Evolutionary conservation across 1,140 invertebrate genomes (phyloP), one percentile per base, ranked within the genome.

Genomic region (Linepithema humile): DNA sequence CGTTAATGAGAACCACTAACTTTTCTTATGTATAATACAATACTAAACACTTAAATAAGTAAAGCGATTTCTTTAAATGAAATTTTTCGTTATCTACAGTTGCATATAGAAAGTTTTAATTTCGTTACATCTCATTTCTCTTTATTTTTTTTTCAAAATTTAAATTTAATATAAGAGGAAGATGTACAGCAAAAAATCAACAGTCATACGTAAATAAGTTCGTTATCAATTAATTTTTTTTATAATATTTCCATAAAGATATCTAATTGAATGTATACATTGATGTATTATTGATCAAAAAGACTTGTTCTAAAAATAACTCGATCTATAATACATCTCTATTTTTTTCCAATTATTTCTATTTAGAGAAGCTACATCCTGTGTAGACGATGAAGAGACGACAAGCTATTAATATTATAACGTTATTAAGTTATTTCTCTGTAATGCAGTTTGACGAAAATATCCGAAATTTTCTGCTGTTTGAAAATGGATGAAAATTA

Each of bases 21-120:
- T 57, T 10, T 45, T 59, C 78, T 82, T 60, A 60, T 72, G 26
- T 20, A 35, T 48, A 64, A 75, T 80, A 53, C 64, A 80, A 35
- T 74, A 38, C 12, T n/a, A 3, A 60, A 53, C 29, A 59, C 60
- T 74, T 45, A 40, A 17, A 17, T 48, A 29, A 38, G 20, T 60
- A 70, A 80, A 70, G 48, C 12, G 55, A 32, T 64, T 26, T 55
- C 10, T 26, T 5, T 1, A 9, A 43, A 57, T 32, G 20, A 45
- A 48, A 53, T 60, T 65, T 38, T 38, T 38, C 23, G 17, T 15
- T 38, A 53, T 74, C 6, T 45, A 40, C 4, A 29, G 23, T 26
- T 40, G 26, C 29, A 20, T 26, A 57, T 38, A n/a, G 15, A 6
- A 59, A 60, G 29, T 64, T 45, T 5, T 23, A 23, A 0, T 35